Conservation (phyloP, 2,888 invertebrate species). For the Diplolepis rosae region DNA sequence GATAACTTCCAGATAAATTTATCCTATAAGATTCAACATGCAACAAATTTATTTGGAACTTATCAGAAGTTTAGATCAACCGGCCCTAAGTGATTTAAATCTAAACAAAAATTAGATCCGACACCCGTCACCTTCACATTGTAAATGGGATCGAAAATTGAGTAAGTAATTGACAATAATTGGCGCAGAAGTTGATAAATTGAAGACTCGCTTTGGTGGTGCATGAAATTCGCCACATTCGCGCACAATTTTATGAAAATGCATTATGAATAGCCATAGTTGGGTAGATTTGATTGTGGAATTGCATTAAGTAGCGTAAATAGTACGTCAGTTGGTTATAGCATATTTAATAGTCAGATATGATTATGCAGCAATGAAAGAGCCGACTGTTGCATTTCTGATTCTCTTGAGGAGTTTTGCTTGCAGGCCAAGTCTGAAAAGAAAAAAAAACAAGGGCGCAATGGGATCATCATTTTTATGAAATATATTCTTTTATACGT, state of each 20-base stretch:
- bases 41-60: too few species aligned
- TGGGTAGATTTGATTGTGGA: slow-evolving; percentile 43
- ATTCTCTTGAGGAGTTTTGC: background rate
- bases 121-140: background rate
- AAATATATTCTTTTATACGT: too few species aligned
- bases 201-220: background rate
- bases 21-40: too few species aligned
- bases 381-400: slow-evolving; percentile 27
- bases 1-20: too few species aligned
- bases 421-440: too few species aligned
- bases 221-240: background rate
- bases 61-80: too few species aligned
- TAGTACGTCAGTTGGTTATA: slow-evolving; percentile 31
- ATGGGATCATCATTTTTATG: too few species aligned
- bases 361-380: slow-evolving; percentile 30
- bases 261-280: slow-evolving; percentile 32
- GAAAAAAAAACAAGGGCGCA: too few species aligned
- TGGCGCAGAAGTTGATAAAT: background rate
- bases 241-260: slow-evolving; percentile 15
- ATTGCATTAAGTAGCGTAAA: slow-evolving; percentile 37
- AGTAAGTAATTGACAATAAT: background rate
- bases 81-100: background rate
- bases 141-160: background rate
- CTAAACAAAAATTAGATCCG: background rate
- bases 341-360: slow-evolving; percentile 40